Base-by-base conservation (phyloP, 1,140 invertebrate species). In the Euglossa dilemma region DNA sequence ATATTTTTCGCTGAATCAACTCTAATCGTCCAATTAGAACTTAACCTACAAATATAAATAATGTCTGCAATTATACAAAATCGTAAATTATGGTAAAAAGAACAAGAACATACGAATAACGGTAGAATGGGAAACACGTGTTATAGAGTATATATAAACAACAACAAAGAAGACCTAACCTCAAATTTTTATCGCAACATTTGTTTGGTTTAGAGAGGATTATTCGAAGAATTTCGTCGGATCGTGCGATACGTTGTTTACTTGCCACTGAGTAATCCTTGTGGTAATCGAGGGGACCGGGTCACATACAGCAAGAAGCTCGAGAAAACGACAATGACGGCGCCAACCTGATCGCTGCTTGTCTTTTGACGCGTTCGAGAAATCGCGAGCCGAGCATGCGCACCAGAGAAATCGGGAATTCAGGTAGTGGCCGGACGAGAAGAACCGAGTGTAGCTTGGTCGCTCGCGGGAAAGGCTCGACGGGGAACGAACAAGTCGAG, bases 381-480 rank as follows among this genome's bases (percentile, higher is more conserved):
- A 77, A 84, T 80, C 72, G 72, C 76, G 72, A 25, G 11, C 54
- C 45, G 66, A 67, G 67, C 56, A 63, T 57, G 75, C 52, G 45
- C 70, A 25, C 8, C 23, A 59, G 76, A 79, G 82, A 84, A 84
- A 84, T 79, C 71, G 79, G 79, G 71, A 87, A 87, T 88, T 88
- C 86, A 88, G 86, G 80, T 87, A 85, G 83, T 82, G 66, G 79
- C 56, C 36, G 69, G 54, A 57, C 76, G 61, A 64, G 79, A 45
- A 54, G 64, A 73, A 45, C 12, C n/a, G 20, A 45, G 47, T 28
- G 54, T 57, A 12, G 43, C 50, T 71, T 23, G 85, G 18, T 80
- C 20, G 74, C 73, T 76, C 80, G 87, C 87, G 85, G 88, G 88
- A 85, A 78, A 89, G 84, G 70, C 54, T 84, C n/a, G 57, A 18